Conservation (phyloP, 2,797 vertebrate genomes). For the Benthosema pterotum region DNA sequence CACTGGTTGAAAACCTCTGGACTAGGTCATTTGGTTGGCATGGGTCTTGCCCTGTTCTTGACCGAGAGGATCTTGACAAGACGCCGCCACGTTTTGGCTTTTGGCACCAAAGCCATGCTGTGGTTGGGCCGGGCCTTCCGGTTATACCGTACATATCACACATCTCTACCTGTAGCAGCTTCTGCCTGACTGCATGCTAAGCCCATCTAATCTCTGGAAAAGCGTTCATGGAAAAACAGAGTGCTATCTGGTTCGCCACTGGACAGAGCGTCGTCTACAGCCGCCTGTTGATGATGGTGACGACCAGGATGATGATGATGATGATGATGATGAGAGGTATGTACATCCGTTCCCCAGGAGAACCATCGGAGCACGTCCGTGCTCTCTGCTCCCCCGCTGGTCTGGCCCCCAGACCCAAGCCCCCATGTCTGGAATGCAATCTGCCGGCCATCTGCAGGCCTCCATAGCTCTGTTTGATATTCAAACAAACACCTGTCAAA, state of each 20-base stretch:
- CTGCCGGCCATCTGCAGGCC: constrained; percentile 80
- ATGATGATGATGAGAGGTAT: constrained; percentile 36
- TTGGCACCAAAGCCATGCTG: no score
- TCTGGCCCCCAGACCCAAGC: constrained; percentile 60
- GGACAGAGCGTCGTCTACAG: constrained; percentile 42
- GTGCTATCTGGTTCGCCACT: constrained; percentile 22
- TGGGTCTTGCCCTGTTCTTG: no score
- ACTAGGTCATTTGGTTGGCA: no score
- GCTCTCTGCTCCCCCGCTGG: constrained; percentile 41
- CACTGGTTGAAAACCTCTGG: no score
- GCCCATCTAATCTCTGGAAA: constrained; percentile 34
- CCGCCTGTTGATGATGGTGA: constrained; percentile 30
- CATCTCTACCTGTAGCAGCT: constrained; percentile 3
- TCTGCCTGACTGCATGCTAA: constrained; percentile 21
- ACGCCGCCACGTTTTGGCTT: no score
- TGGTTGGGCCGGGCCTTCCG: neutral
- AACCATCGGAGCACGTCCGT: constrained; percentile 50
- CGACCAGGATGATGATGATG: constrained; percentile 32
- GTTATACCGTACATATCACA: neutral
- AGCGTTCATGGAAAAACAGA: constrained; percentile 54
- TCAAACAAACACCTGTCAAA: constrained; percentile 83
- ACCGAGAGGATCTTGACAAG: no score
- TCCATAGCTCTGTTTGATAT: constrained; percentile 74
- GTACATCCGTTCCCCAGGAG: constrained; percentile 51
- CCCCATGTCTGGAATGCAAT: constrained; percentile 79